These are phyloP conservation scores for Aurelia sp. DNA, from an alignment of 30 jellyfish, hydroid and myxozoan species.

Conservation along the genomic window DNA sequence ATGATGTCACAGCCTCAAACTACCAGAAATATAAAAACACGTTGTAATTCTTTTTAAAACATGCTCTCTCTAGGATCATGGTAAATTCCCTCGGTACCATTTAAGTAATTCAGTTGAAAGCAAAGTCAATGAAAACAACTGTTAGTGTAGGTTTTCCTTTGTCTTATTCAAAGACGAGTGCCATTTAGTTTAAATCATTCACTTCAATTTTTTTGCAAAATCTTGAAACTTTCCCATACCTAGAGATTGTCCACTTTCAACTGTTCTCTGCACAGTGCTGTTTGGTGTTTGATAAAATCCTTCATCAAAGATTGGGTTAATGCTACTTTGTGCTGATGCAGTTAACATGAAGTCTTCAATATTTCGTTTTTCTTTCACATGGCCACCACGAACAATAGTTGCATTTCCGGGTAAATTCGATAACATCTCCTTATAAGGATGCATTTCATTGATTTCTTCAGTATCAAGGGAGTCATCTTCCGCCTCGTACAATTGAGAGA, in stretches of 20 bases:
- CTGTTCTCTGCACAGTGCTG: slow-evolving; percentile 58
- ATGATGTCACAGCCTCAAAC: too few relatives aligned
- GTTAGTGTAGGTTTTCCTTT: too few relatives aligned
- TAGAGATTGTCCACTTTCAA: slow-evolving; percentile 33
- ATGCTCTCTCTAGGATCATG: too few relatives aligned
- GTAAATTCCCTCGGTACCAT: too few relatives aligned
- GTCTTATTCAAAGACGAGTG: too few relatives aligned
- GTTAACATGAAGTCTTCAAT: slow-evolving; percentile 37
- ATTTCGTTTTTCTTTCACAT: slow-evolving; percentile 75
- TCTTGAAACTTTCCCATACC: slow-evolving; percentile 2
- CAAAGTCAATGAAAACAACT: too few relatives aligned
- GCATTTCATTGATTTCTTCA: slow-evolving; percentile 71
- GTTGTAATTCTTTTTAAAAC: too few relatives aligned
- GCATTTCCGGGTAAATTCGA: slow-evolving; percentile 96
- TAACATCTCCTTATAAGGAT: slow-evolving; percentile 93
- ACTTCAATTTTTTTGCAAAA: not conserved
- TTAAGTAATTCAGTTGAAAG: too few relatives aligned
- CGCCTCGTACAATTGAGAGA: slow-evolving; percentile 72
- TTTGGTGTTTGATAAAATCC: slow-evolving; percentile 47
- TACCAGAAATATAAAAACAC: too few relatives aligned
- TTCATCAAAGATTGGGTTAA: slow-evolving; percentile 29
- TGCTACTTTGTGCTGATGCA: slow-evolving; percentile 38
- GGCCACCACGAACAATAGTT: slow-evolving; percentile 98
- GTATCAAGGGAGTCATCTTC: slow-evolving; percentile 63
- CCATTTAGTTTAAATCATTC: too few relatives aligned